phyloP scores from a whole-genome alignment of 1,140 invertebrate genomes.

The Hestina assimilis region DNA sequence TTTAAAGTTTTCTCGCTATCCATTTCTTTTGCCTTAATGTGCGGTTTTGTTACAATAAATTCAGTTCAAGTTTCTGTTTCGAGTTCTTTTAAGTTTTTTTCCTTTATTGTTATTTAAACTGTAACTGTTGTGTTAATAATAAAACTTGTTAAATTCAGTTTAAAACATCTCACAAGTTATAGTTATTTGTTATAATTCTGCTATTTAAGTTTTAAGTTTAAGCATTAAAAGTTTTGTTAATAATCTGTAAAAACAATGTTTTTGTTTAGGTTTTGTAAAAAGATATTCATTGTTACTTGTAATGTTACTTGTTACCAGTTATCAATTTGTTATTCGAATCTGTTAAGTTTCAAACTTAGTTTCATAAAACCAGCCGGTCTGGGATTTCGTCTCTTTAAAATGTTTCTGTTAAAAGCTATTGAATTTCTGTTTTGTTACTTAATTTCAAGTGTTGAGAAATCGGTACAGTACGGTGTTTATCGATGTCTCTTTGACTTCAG shows the following conservation, averaged over 20 bases:
- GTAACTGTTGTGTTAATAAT: slow-evolving; percentile 13
- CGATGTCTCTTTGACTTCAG: slow-evolving; percentile 4
- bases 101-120: slow-evolving; percentile 34
- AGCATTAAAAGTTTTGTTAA: not conserved
- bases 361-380: slow-evolving; percentile 32
- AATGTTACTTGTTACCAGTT: slow-evolving; percentile 2
- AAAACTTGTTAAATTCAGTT: not conserved
- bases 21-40: slow-evolving; percentile 67
- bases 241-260: not conserved
- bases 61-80: slow-evolving; percentile 9
- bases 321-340: slow-evolving; percentile 3
- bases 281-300: not conserved
- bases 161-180: not conserved
- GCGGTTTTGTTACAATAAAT: slow-evolving; percentile 54
- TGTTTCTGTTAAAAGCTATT: slow-evolving; percentile 34
- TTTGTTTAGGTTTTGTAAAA: not conserved
- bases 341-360: slow-evolving; percentile 26
- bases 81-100: slow-evolving; percentile 26
- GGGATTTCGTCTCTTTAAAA: slow-evolving; percentile 13
- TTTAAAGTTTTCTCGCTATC: not conserved
- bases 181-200: not conserved
- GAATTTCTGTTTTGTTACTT: slow-evolving; percentile 43
- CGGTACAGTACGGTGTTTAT: not conserved
- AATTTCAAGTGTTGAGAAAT: slow-evolving; percentile 8
- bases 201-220: not conserved